Percentiles rank a stretch among this genome's conserved stretches.
These are phyloP conservation scores for Dryococelus australis DNA, from an alignment of 2,888 invertebrate genomes.

Conservation along the genomic window DNA sequence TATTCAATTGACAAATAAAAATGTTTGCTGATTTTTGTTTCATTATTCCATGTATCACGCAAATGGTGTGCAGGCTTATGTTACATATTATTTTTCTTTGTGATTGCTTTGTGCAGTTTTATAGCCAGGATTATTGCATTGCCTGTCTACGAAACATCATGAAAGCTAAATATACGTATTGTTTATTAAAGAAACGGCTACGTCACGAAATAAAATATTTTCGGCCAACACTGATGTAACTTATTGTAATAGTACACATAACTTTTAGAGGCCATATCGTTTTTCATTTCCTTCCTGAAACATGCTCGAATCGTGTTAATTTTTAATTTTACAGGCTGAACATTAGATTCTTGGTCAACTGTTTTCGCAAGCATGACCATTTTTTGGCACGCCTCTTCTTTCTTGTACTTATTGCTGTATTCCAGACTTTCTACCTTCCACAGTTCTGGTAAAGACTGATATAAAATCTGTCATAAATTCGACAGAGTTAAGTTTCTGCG, in stretches of 20 bases:
- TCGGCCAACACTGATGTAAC: not conserved
- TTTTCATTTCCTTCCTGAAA: conserved; percentile 11
- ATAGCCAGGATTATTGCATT: no score
- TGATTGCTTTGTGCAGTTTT: not conserved
- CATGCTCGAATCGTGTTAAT: not conserved
- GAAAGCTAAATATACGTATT: no score
- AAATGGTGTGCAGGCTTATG: not conserved
- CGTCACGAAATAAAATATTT: not conserved
- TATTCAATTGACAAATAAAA: no score
- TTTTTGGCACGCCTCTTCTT: not conserved
- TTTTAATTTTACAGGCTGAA: not conserved
- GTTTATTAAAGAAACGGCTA: no score
- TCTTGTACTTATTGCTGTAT: not conserved
- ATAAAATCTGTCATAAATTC: not conserved
- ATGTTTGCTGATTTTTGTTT: not conserved
- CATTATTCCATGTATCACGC: not conserved
- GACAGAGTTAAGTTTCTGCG: no score
- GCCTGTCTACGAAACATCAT: no score
- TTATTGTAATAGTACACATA: not conserved
- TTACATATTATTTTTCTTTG: not conserved
- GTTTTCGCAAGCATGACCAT: not conserved
- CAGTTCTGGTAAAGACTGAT: not conserved
- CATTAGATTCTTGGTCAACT: not conserved
- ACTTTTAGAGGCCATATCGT: not conserved
- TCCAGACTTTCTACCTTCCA: not conserved